Evolutionary conservation across 2,888 invertebrate genomes (phyloP).

Genomic region (Lasioglossum malachurum): DNA sequence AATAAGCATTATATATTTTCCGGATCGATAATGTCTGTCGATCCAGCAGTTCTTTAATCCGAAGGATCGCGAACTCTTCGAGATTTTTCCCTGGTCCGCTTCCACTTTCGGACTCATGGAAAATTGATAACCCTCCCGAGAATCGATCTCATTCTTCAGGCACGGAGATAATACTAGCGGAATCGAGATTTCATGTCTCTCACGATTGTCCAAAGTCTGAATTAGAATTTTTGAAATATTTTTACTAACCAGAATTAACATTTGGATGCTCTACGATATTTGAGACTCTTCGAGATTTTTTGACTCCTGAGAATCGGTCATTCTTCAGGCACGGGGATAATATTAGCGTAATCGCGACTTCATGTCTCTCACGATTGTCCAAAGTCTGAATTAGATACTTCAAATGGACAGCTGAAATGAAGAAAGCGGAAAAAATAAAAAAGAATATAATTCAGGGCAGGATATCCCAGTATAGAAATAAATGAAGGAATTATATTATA

Average conservation of each 20-base stretch:
- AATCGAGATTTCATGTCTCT: background rate
- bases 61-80: background rate
- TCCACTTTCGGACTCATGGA: background rate
- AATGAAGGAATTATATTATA: background rate
- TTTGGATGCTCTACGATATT: no score
- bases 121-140: background rate
- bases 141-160: background rate
- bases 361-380: background rate
- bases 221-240: no score
- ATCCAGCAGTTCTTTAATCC: constrained; percentile 5
- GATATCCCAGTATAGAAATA: background rate
- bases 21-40: constrained; percentile 36
- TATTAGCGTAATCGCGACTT: background rate
- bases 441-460: background rate
- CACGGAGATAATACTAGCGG: background rate
- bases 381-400: no score
- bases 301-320: background rate
- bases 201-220: no score
- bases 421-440: background rate
- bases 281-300: background rate
- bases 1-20: constrained; percentile 52
- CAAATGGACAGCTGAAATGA: background rate
- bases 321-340: background rate
- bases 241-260: no score
- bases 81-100: background rate